Evolutionary conservation across 2,888 invertebrate genomes (phyloP).

Genomic region (Brachyptera putata): DNA sequence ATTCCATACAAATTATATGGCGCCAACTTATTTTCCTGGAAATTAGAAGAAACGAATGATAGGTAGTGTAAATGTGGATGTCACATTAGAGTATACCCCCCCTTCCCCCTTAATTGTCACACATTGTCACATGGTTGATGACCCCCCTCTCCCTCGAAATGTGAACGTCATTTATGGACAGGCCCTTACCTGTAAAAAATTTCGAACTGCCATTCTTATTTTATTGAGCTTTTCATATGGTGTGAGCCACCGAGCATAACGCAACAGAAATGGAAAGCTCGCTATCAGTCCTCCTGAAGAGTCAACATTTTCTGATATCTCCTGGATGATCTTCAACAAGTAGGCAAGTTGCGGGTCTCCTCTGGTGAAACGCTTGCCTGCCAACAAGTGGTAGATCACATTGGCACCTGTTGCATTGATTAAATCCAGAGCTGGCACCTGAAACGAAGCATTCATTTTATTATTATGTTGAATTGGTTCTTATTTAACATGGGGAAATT

Average conservation of each 20-base stretch:
- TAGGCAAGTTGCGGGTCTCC: slow-evolving; percentile 8
- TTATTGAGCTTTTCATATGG: background rate
- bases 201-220: background rate
- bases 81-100: too few relatives aligned
- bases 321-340: slow-evolving; percentile 4
- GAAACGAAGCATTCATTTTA: background rate
- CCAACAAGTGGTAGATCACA: slow-evolving; percentile 24
- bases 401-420: slow-evolving; percentile 23
- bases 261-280: background rate
- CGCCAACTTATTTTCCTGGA: too few relatives aligned
- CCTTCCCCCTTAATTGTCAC: too few relatives aligned
- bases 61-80: too few relatives aligned
- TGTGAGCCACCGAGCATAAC: slow-evolving; percentile 10
- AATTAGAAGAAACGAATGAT: too few relatives aligned
- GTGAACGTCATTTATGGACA: too few relatives aligned
- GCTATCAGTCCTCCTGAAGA: background rate
- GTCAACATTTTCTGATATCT: background rate
- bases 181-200: background rate
- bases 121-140: too few relatives aligned
- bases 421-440: slow-evolving; percentile 12
- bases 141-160: too few relatives aligned
- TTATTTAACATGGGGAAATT: too few relatives aligned
- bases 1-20: too few relatives aligned
- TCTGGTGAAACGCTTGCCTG: slow-evolving; percentile 18
- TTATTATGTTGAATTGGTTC: background rate